A percentile compares a stretch with the other conserved stretches of the same genome.
Evolutionary conservation across 2,797 vertebrate species (phyloP).

Genomic region (Eremophila alpestris): DNA sequence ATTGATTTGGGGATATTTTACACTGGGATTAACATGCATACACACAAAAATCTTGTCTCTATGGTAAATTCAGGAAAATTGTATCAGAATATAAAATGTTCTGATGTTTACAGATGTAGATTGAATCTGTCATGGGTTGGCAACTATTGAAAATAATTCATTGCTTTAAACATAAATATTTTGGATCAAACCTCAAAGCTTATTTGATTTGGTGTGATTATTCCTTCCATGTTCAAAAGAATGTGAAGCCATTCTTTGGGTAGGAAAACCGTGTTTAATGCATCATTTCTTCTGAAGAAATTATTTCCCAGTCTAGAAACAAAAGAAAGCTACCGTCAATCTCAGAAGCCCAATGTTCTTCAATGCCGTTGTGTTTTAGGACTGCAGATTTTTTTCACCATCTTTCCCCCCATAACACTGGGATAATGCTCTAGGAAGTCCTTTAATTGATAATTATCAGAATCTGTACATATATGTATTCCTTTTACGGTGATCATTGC

Average conservation of each 20-base stretch:
- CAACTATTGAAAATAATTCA: slow-evolving; percentile 66
- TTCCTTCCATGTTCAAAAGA: neutral
- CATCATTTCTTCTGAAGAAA: neutral
- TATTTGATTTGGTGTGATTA: slow-evolving; percentile 1
- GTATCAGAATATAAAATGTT: slow-evolving; percentile 60
- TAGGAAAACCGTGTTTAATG: neutral
- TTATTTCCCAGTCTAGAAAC: neutral
- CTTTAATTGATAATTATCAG: neutral
- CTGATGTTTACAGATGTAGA: slow-evolving; percentile 71
- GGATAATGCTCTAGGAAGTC: neutral
- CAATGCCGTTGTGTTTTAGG: neutral
- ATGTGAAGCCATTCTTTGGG: neutral
- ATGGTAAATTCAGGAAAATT: slow-evolving; percentile 69
- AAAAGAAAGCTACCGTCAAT: neutral
- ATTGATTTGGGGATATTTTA: slow-evolving; percentile 70
- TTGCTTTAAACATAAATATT: slow-evolving; percentile 69
- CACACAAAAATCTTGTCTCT: slow-evolving; percentile 45
- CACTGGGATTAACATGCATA: slow-evolving; percentile 47
- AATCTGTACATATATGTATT: neutral
- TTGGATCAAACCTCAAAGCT: slow-evolving; percentile 32
- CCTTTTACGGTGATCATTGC: neutral
- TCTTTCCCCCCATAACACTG: neutral
- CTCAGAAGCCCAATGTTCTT: neutral
- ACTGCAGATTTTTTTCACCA: neutral
- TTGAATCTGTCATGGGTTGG: slow-evolving; percentile 70